Conservation (phyloP, 2,888 invertebrate species). For the Poecilus cupreus region DNA sequence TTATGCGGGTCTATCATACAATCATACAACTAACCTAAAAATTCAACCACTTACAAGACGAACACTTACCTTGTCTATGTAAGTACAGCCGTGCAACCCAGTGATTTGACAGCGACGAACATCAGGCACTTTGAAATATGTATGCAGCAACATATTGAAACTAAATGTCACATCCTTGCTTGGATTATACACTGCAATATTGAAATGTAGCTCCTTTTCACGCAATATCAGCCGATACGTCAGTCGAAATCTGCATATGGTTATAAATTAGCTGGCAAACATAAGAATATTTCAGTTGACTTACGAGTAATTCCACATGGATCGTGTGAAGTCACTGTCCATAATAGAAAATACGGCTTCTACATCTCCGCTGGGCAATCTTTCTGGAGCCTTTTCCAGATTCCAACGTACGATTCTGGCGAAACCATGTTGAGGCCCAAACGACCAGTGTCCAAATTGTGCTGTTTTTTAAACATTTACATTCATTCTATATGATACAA, state of each 20-base stretch:
- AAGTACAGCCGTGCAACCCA: slow-evolving; percentile 89
- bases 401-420: slow-evolving; percentile 95
- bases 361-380: slow-evolving; percentile 92
- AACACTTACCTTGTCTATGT: slow-evolving; percentile 77
- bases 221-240: slow-evolving; percentile 93
- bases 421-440: slow-evolving; percentile 97
- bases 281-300: slow-evolving; percentile 67
- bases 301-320: slow-evolving; percentile 96
- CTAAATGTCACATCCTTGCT: slow-evolving; percentile 93
- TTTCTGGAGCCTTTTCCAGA: slow-evolving; percentile 90
- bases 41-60: background rate
- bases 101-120: slow-evolving; percentile 93
- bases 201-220: slow-evolving; percentile 94
- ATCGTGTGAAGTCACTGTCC: slow-evolving; percentile 93
- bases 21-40: background rate
- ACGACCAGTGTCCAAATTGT: slow-evolving; percentile 96
- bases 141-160: slow-evolving; percentile 95
- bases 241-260: slow-evolving; percentile 84
- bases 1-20: slow-evolving; percentile 83
- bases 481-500: background rate
- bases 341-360: slow-evolving; percentile 93
- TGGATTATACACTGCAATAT: slow-evolving; percentile 95
- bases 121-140: slow-evolving; percentile 97
- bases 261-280: background rate
- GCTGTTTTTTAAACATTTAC: slow-evolving; percentile 75